Conservation (phyloP, 2,888 invertebrate species). For the Podotricha telesiphe region DNA sequence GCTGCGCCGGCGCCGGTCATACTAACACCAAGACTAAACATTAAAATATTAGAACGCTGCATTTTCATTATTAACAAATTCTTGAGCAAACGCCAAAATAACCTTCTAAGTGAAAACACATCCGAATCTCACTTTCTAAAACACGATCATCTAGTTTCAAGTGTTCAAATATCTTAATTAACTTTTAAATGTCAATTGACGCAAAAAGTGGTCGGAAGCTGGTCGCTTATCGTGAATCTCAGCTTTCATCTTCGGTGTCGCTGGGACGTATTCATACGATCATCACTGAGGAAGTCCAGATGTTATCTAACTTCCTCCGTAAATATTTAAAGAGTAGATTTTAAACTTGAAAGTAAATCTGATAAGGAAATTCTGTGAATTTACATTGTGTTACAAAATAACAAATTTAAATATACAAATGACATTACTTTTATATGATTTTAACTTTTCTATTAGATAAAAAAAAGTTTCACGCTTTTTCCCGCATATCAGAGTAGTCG, state of each 20-base stretch:
- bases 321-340: conserved; percentile 4
- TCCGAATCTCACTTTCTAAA: conserved; percentile 49
- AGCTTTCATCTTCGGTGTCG: conserved; percentile 41
- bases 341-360: conserved; percentile 14
- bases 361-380: conserved; percentile 14
- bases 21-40: conserved; percentile 15
- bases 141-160: conserved; percentile 44
- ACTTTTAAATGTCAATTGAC: conserved; percentile 47
- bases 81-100: conserved; percentile 35
- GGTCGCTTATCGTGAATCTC: conserved; percentile 37
- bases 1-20: conserved; percentile 15
- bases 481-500: too few relatives aligned
- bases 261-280: conserved; percentile 21
- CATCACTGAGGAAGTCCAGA: conserved; percentile 3
- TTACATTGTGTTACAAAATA: conserved; percentile 1
- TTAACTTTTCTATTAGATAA: too few relatives aligned
- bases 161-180: conserved; percentile 42
- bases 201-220: conserved; percentile 39
- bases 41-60: neutral
- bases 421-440: too few relatives aligned
- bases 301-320: conserved; percentile 17
- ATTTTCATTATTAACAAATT: conserved; percentile 15
- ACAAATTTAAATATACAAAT: neutral
- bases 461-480: too few relatives aligned
- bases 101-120: conserved; percentile 33